phyloP scores from a whole-genome alignment of 2,888 invertebrate species.

The Agriotes lineatus region DNA sequence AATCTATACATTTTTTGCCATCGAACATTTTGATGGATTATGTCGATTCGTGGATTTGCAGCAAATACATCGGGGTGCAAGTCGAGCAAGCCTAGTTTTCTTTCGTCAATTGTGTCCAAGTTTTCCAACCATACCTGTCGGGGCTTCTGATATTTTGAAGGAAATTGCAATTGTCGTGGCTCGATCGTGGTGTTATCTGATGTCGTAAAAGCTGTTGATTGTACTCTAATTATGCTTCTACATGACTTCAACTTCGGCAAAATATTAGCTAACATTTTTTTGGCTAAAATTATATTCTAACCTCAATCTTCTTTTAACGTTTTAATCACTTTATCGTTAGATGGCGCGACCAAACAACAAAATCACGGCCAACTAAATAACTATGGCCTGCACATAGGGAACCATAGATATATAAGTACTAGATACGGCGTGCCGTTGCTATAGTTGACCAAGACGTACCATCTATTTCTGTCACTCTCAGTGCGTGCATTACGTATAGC shows the following conservation, averaged over 20 bases:
- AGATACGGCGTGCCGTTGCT: too few relatives aligned
- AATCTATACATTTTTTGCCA: constrained; percentile 89
- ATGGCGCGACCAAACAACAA: too few relatives aligned
- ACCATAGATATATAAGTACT: too few relatives aligned
- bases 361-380: too few relatives aligned
- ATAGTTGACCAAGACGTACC: too few relatives aligned
- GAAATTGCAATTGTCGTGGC: constrained; percentile 67
- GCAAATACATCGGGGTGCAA: constrained; percentile 93
- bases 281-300: neutral
- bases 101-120: constrained; percentile 79
- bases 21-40: constrained; percentile 85
- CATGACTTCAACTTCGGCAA: constrained; percentile 47
- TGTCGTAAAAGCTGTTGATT: constrained; percentile 43
- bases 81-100: constrained; percentile 86
- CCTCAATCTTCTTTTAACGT: too few relatives aligned
- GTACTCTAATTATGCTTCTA: constrained; percentile 39
- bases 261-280: constrained; percentile 51
- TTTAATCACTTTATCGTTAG: too few relatives aligned
- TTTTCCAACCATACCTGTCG: constrained; percentile 91
- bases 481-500: too few relatives aligned
- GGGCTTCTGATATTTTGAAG: constrained; percentile 71
- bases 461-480: too few relatives aligned
- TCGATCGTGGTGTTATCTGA: constrained; percentile 18
- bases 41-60: constrained; percentile 84
- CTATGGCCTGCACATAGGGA: too few relatives aligned